phyloP scores from a whole-genome alignment of 2,113 vertebrate species.

The Macroglossus sobrinus region DNA sequence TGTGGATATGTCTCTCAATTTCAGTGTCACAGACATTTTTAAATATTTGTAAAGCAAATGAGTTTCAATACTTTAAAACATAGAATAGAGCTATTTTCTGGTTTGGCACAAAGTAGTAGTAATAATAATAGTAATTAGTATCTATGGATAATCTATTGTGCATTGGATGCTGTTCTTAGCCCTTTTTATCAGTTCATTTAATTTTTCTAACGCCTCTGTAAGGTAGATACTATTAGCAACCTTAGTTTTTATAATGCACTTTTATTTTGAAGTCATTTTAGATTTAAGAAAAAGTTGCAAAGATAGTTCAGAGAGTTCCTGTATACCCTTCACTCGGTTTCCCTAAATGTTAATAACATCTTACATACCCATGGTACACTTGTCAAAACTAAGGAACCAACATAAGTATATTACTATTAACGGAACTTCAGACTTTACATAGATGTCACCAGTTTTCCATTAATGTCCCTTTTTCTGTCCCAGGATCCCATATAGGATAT shows the following conservation, averaged over 20 bases:
- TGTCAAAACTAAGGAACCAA: neutral
- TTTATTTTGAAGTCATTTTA: slow-evolving; percentile 4
- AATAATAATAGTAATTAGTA: neutral
- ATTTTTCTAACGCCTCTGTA: neutral
- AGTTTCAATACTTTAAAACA: neutral
- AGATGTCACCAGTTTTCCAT: neutral
- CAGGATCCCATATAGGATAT: neutral
- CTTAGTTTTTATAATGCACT: neutral
- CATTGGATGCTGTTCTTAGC: neutral
- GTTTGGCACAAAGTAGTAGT: neutral
- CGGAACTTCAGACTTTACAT: neutral
- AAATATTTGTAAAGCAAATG: neutral
- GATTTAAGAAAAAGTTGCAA: neutral
- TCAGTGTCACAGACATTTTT: neutral
- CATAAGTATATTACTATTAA: neutral
- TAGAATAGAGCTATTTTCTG: neutral
- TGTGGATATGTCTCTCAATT: neutral
- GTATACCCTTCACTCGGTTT: neutral
- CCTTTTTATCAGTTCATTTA: neutral
- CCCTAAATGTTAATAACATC: neutral
- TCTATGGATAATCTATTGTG: neutral
- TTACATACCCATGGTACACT: neutral
- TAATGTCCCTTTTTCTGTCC: neutral
- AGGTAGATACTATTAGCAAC: neutral
- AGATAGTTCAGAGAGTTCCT: neutral